Base-by-base conservation (phyloP, 2,888 invertebrate genomes). In the Microdon myrmicae region DNA sequence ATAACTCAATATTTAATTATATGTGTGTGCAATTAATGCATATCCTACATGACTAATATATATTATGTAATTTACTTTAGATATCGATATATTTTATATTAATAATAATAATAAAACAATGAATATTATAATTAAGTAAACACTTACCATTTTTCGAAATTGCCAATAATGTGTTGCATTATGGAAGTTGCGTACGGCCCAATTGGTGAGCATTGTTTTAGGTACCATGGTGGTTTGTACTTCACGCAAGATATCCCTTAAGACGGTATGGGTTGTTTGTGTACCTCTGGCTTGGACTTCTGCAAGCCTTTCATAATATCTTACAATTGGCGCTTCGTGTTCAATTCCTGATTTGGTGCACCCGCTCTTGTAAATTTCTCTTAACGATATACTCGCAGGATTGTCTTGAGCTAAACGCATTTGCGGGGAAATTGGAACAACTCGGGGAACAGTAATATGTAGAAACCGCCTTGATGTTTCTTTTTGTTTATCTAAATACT, bases 141-240 rank as follows among this genome's bases (percentile, higher is more conserved):
- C 9, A 55, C 71, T 73, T 76, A 92, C 91, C 87, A 95, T 95
- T 85, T 97, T 97, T 70, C 98, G 85, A 82, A 98, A 97, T 49
- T 95, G 95, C 96, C 97, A 98, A 82, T 95, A 97, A 81, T 97
- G 95, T 0, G 96, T 95, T 4, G 97, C 93, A 2, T 90, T 88
- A 4, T 90, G 87, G 82, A 94, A 97, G 1, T 94, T 94, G 53
- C 89, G 87, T n/a, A 88, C 79, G 0, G 96, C 94, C 96, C 97
- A 97, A 72, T 93, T 90, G 73, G 89, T 89, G 4, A 98, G 82
- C 79, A 96, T 83, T 2, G 87, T 90, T 67, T 87, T 86, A 0
- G 95, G 92, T 8, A 96, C 94, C 90, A 94, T 92, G 48, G 87
- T 90, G 25, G 86, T 85, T 82, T 96, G 96, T 1, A 96, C 92